These are phyloP conservation scores for Brachypalpus laphriformis DNA, from an alignment of 2,888 invertebrate species.

Conservation along the genomic window DNA sequence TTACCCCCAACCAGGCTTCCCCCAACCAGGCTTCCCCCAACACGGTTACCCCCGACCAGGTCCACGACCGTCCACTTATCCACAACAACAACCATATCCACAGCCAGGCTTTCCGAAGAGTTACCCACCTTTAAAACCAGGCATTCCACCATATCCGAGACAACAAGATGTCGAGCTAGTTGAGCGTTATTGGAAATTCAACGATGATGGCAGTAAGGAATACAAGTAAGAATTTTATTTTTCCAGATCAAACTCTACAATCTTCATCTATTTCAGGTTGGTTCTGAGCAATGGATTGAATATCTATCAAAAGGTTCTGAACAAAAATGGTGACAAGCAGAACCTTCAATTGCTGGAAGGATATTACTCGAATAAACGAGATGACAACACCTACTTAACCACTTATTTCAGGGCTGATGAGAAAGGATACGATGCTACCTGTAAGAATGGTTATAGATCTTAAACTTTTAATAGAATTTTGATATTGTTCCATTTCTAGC, in stretches of 20 bases:
- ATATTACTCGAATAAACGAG: slow-evolving; percentile 51
- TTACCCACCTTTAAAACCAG: neutral
- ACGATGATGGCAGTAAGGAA: slow-evolving; percentile 61
- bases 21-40: neutral
- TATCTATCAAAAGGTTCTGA: slow-evolving; percentile 55
- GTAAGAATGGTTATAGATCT: slow-evolving; percentile 17
- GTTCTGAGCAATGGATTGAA: slow-evolving; percentile 52
- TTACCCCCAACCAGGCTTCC: neutral
- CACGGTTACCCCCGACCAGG: neutral
- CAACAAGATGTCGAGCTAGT: slow-evolving; percentile 33
- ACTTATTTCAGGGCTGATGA: slow-evolving; percentile 51
- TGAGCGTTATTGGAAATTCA: slow-evolving; percentile 53
- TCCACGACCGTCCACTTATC: no score
- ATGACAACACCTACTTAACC: slow-evolving; percentile 38
- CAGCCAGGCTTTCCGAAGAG: neutral
- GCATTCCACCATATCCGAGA: slow-evolving; percentile 4
- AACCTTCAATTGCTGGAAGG: slow-evolving; percentile 47
- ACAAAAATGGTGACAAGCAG: slow-evolving; percentile 3
- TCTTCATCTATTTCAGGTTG: slow-evolving; percentile 8
- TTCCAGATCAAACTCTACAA: neutral
- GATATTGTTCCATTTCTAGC: slow-evolving; percentile 8
- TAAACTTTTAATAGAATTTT: neutral
- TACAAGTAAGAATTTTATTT: slow-evolving; percentile 63
- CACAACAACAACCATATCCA: neutral
- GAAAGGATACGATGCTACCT: slow-evolving; percentile 45